phyloP scores from a whole-genome alignment of 2,113 vertebrate species.

The Aegypius monachus region DNA sequence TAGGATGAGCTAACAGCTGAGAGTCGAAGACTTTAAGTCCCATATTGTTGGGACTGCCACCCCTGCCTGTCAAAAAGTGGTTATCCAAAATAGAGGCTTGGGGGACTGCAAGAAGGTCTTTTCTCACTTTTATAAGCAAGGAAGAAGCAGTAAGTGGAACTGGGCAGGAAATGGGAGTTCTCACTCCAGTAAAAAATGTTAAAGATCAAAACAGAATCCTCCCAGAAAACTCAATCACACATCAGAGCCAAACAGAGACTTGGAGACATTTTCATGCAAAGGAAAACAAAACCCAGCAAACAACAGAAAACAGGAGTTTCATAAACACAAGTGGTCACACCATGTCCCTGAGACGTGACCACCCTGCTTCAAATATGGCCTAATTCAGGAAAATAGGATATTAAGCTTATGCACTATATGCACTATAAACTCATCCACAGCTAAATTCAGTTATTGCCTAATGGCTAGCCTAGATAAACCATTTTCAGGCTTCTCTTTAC shows the following conservation, averaged over 20 bases:
- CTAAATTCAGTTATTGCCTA: background rate
- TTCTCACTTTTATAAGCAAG: background rate
- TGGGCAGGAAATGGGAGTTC: background rate
- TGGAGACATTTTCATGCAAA: background rate
- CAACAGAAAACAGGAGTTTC: background rate
- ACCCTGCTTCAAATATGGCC: background rate
- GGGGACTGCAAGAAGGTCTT: background rate
- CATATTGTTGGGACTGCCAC: background rate
- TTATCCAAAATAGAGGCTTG: background rate
- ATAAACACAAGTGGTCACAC: background rate
- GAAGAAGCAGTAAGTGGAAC: background rate
- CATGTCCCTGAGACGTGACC: background rate
- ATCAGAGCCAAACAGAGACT: background rate
- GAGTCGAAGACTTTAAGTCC: no score
- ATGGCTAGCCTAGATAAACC: background rate
- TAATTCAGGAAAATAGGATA: background rate
- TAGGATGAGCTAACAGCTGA: background rate
- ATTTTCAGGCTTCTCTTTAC: background rate
- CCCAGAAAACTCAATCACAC: background rate
- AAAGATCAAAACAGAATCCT: background rate
- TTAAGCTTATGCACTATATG: background rate
- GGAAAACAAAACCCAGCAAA: background rate
- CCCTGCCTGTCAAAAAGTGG: background rate
- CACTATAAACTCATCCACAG: background rate
- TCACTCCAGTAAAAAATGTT: background rate